Base-by-base conservation (phyloP, 2,888 invertebrate species). In the Tenthredo notha region DNA sequence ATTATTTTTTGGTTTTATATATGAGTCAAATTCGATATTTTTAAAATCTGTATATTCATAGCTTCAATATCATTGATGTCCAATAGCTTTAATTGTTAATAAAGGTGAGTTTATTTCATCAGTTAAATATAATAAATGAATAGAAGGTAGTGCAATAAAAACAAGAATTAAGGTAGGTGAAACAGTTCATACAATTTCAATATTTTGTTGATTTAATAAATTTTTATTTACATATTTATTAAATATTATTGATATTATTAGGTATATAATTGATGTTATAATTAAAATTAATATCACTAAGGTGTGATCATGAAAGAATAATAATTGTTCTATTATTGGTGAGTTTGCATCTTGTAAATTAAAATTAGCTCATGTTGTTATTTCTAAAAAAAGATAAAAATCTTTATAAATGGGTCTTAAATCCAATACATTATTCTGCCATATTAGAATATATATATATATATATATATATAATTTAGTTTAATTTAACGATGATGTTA, bases 401-500 rank as follows among this genome's bases (percentile, higher is more conserved):
- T 65, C 80, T 87, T 84, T 87, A 86, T 18, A 82, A 94, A 95
- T 95, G 95, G 93, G 94, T 94, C 94, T 95, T 95, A 95, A 95
- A 94, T 95, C 94, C 95, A 95, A 94, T 94, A 95, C 94, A 94
- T 70, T 94, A 93, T 88, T 94, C 94, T 94, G 94, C 94, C 95
- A 95, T 94, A 95, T 95, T 95, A 95, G 95, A n/a, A 33, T 33
- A 37, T 37, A 37, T 37, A 37, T 37, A 37, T 37, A 37, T 37
- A 37, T 37, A 37, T 37, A 37, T 37, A 37, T 37, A 37, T 7
- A 37, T 37, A 7, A 92, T 94, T n/a, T 89, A 90, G 94, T 94
- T 95, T 96, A 95, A 96, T 96, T 21, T 97, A 97, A n/a, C n/a
- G n/a, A 2, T 54, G 92, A 97, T 94, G 95, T 92, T 93, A 95